Conservation (phyloP, 2,797 vertebrate species). For the Harpagifer antarcticus region DNA sequence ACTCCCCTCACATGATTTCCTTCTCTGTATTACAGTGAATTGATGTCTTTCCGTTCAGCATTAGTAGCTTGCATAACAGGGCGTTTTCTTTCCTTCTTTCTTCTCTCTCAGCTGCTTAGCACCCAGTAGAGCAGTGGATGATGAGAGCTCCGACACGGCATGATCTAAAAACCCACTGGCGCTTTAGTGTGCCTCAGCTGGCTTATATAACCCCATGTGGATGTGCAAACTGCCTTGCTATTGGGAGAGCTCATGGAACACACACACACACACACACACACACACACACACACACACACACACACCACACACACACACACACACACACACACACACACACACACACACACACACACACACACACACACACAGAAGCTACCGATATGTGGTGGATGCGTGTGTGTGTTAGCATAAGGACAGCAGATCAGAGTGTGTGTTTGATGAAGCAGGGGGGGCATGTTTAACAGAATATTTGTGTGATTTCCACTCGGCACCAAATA, state of each 20-base stretch:
- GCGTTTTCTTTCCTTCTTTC: conserved; percentile 62
- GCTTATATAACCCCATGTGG: conserved; percentile 83
- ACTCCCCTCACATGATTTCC: conserved; percentile 6
- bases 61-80: conserved; percentile 71
- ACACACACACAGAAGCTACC: conserved; percentile 15
- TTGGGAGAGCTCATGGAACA: conserved; percentile 65
- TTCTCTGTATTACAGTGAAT: conserved; percentile 19
- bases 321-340: conserved; percentile 39
- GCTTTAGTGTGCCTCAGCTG: conserved; percentile 81
- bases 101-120: conserved; percentile 75
- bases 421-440: conserved; percentile 42
- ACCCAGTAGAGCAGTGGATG: conserved; percentile 77
- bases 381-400: conserved; percentile 39
- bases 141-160: conserved; percentile 81
- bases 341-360: conserved; percentile 20
- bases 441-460: conserved; percentile 39
- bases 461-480: conserved; percentile 50
- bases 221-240: conserved; percentile 74
- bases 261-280: conserved; percentile 40
- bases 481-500: conserved; percentile 52
- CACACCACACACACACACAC: conserved; percentile 14
- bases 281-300: conserved; percentile 19
- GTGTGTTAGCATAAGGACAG: conserved; percentile 38
- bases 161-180: conserved; percentile 85
- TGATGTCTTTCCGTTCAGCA: conserved; percentile 39